A percentile compares a stretch with the other conserved stretches of the same genome.
phyloP scores from a whole-genome alignment of 2,888 invertebrate species.

The Noctuana brunneofusca region DNA sequence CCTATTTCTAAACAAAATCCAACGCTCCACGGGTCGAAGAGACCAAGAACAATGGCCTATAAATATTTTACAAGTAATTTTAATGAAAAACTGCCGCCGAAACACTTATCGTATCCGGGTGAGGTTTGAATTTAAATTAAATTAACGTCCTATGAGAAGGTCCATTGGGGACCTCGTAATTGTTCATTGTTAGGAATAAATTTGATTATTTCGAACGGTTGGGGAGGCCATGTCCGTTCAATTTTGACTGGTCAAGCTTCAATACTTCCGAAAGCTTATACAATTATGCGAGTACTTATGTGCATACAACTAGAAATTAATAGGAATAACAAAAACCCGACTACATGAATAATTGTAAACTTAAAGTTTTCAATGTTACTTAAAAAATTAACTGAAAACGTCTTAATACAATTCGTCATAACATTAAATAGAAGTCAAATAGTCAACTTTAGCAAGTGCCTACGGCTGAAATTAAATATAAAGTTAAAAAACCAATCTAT shows the following conservation, averaged over 20 bases:
- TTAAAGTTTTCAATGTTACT: too few species aligned
- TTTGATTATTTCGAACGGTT: constrained; percentile 37
- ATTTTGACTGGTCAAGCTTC: constrained; percentile 32
- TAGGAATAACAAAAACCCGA: too few species aligned
- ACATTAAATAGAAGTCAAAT: too few species aligned
- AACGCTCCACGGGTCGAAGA: constrained; percentile 47
- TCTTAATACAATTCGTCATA: too few species aligned
- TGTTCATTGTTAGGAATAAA: constrained; percentile 48
- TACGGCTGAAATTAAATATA: too few species aligned
- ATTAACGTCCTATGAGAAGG: constrained; percentile 39
- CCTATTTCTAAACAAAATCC: constrained; percentile 49
- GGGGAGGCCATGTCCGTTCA: constrained; percentile 40
- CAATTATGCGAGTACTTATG: neutral
- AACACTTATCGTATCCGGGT: constrained; percentile 51
- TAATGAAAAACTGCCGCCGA: constrained; percentile 66
- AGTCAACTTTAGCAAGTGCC: too few species aligned
- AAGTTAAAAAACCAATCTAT: too few species aligned
- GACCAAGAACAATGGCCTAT: constrained; percentile 69
- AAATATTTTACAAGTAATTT: constrained; percentile 78
- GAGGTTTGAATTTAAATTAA: constrained; percentile 30
- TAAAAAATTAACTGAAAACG: too few species aligned
- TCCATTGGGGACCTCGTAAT: constrained; percentile 57
- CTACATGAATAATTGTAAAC: too few species aligned
- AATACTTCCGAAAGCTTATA: neutral
- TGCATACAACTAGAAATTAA: too few species aligned